A percentile compares a stretch with the other conserved stretches of the same genome.
phyloP scores from a whole-genome alignment of 1,140 invertebrate species.

The Colletes latitarsis region DNA sequence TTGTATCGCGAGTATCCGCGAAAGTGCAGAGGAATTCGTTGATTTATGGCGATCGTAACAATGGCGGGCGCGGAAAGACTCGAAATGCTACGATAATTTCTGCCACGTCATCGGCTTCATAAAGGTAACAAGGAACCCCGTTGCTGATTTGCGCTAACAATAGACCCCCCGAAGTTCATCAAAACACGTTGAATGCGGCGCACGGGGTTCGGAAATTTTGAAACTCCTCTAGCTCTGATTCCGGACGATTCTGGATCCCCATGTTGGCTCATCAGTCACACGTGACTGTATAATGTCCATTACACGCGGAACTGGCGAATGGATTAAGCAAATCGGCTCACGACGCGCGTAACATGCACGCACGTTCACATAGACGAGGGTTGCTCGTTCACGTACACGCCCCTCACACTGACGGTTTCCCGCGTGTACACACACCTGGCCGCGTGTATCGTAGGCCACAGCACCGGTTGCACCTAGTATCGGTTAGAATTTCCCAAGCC shows the following conservation, averaged over 20 bases:
- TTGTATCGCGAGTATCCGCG: neutral
- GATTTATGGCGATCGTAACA: conserved; percentile 30
- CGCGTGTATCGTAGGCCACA: conserved; percentile 45
- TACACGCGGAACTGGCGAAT: conserved; percentile 52
- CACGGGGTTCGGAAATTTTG: neutral
- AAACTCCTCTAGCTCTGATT: neutral
- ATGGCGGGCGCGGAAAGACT: neutral
- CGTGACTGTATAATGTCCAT: conserved; percentile 51
- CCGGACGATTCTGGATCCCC: neutral
- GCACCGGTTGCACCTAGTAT: conserved; percentile 52
- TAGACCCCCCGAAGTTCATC: conserved; percentile 34
- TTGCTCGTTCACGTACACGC: too few species aligned
- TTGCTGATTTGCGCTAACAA: conserved; percentile 34
- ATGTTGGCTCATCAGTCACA: conserved; percentile 54
- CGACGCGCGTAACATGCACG: conserved; percentile 41
- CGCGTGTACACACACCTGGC: conserved; percentile 33
- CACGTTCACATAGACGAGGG: neutral
- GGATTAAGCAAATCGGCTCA: conserved; percentile 55
- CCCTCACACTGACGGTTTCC: neutral
- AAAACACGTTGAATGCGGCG: neutral
- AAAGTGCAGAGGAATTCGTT: neutral
- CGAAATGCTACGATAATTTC: conserved; percentile 19
- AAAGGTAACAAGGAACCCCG: conserved; percentile 1
- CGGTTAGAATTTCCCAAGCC: conserved; percentile 53
- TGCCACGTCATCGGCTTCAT: conserved; percentile 3